Evolutionary conservation across 2,113 vertebrate genomes (phyloP).

Genomic region (Muscicapa adusta): DNA sequence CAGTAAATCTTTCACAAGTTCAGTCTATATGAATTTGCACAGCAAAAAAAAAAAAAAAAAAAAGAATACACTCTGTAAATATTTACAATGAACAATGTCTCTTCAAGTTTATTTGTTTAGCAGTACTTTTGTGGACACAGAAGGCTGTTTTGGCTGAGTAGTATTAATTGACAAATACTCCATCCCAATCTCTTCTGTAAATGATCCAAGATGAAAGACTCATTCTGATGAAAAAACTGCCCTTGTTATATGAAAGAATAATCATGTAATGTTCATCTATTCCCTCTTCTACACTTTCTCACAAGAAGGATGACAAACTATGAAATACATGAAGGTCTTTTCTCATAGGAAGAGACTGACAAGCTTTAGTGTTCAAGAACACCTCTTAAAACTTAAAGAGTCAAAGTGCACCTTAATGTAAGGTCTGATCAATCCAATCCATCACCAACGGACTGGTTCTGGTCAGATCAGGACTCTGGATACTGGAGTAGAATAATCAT

Average conservation of each 20-base stretch:
- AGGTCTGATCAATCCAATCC: background rate
- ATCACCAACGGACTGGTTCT: background rate
- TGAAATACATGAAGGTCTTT: background rate
- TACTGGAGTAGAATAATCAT: background rate
- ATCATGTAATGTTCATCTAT: background rate
- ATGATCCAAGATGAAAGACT: background rate
- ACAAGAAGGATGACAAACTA: background rate
- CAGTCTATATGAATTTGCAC: background rate
- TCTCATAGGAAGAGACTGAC: background rate
- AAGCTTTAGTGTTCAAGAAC: background rate
- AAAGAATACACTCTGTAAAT: background rate
- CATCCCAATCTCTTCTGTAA: background rate
- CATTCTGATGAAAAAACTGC: background rate
- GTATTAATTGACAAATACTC: background rate
- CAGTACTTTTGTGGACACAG: background rate
- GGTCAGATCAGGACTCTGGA: background rate
- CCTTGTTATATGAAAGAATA: background rate
- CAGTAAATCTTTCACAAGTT: background rate
- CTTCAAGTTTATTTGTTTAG: background rate
- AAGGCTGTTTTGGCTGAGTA: background rate
- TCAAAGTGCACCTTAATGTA: background rate
- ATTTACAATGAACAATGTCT: background rate
- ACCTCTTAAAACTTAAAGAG: background rate
- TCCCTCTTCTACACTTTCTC: background rate
- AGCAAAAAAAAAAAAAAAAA: background rate